A percentile compares a stretch with the other conserved stretches of the same genome.
These are phyloP conservation scores for Zophobas morio DNA, from an alignment of 1,140 invertebrate species.

Conservation along the genomic window DNA sequence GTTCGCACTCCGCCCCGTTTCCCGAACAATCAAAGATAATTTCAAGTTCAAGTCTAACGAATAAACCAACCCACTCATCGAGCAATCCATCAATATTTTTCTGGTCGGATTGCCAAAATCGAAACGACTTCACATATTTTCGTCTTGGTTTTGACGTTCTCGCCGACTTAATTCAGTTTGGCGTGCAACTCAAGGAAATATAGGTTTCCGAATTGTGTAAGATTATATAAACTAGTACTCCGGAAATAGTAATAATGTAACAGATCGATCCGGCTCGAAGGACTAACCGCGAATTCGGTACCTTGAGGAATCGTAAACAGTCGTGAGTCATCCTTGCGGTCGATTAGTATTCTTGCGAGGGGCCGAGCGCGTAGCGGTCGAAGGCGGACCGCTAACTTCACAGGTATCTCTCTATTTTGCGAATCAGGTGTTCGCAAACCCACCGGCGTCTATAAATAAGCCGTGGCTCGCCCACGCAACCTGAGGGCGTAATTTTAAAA, in stretches of 20 bases:
- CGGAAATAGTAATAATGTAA: background rate
- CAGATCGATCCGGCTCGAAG: constrained; percentile 11
- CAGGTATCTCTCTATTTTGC: constrained; percentile 28
- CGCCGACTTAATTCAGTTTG: constrained; percentile 5
- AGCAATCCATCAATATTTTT: constrained; percentile 3
- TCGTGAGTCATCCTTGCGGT: constrained; percentile 1
- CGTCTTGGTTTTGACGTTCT: background rate
- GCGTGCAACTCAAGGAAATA: constrained; percentile 10
- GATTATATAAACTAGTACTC: background rate
- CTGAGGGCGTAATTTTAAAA: constrained; percentile 31
- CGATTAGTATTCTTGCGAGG: background rate
- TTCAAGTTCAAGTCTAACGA: background rate
- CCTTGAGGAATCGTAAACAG: constrained; percentile 8
- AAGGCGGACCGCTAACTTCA: background rate
- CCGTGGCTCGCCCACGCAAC: constrained; percentile 15
- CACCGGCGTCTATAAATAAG: constrained; percentile 26
- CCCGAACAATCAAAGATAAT: no score
- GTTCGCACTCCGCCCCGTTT: no score
- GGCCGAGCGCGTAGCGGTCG: background rate
- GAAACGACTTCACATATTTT: background rate
- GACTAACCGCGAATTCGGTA: background rate
- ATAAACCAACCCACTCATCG: background rate
- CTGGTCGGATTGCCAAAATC: background rate
- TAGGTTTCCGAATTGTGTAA: no score
- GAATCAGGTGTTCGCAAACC: constrained; percentile 44